Conservation (phyloP, 1,140 invertebrate genomes). For the Dreissena rostriformis region DNA sequence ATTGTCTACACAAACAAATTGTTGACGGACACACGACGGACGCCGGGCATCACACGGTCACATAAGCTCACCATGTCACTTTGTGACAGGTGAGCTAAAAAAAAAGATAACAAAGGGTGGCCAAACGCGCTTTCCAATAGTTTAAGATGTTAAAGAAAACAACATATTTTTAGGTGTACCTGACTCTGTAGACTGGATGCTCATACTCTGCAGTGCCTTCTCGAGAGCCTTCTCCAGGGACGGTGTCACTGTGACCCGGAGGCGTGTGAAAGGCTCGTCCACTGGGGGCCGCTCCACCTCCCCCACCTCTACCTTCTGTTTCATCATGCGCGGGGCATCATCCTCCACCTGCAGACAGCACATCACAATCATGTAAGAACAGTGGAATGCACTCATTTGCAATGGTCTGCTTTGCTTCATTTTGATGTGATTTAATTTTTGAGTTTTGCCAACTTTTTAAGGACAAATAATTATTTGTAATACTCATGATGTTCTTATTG, state of each 20-base stretch:
- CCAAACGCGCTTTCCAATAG: neutral
- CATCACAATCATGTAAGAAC: neutral
- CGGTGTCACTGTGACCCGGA: conserved; percentile 77
- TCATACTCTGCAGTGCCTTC: conserved; percentile 73
- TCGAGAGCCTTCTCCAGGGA: conserved; percentile 80
- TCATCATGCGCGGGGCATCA: conserved; percentile 40
- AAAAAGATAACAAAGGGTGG: neutral
- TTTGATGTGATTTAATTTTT: neutral
- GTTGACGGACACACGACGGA: too few species aligned
- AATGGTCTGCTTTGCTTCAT: neutral
- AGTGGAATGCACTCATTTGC: neutral
- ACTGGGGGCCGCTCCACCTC: conserved; percentile 85
- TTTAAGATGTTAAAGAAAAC: neutral
- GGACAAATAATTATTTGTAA: too few species aligned
- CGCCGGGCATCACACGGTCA: too few species aligned
- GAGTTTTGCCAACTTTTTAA: neutral
- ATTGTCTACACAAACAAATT: too few species aligned
- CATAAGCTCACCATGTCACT: too few species aligned
- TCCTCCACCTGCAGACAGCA: neutral
- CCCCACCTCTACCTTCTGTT: conserved; percentile 55
- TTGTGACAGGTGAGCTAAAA: too few species aligned
- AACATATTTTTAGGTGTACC: neutral
- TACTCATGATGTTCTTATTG: too few species aligned
- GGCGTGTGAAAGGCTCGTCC: conserved; percentile 74
- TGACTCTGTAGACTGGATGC: conserved; percentile 5